Evolutionary conservation across 1,140 invertebrate genomes (phyloP).

Genomic region (Halesus radiatus): DNA sequence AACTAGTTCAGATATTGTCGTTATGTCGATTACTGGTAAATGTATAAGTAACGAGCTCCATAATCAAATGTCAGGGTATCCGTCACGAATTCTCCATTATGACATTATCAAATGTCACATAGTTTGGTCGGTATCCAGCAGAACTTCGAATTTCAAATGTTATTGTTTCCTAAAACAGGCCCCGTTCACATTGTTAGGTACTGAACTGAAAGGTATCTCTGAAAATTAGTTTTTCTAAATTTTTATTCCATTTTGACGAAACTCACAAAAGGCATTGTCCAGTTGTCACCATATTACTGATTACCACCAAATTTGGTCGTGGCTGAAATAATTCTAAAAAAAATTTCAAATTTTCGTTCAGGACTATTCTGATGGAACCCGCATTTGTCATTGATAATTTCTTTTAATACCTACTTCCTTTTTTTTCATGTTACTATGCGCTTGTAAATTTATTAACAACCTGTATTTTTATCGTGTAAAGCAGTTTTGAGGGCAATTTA

Average conservation of each 20-base stretch:
- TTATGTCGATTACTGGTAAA: neutral
- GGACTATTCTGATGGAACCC: too few relatives aligned
- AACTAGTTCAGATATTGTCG: neutral
- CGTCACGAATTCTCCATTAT: constrained; percentile 1
- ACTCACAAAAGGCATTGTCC: neutral
- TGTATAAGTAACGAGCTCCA: neutral
- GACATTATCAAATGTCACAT: constrained; percentile 8
- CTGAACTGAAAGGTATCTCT: neutral
- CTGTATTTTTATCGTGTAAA: too few relatives aligned
- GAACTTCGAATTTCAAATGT: neutral
- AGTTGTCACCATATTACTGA: neutral
- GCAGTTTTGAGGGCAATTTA: too few relatives aligned
- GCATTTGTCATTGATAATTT: too few relatives aligned
- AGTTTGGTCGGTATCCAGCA: too few relatives aligned
- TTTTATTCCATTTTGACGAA: constrained; percentile 19
- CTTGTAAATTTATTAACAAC: too few relatives aligned
- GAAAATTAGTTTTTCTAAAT: neutral
- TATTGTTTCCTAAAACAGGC: neutral
- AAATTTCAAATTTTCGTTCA: too few relatives aligned
- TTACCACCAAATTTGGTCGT: neutral
- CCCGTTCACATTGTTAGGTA: too few relatives aligned
- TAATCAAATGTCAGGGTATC: neutral
- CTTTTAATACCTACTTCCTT: too few relatives aligned
- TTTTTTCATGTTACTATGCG: too few relatives aligned
- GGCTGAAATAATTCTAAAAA: too few relatives aligned